These are phyloP conservation scores for western clawed frog (Xenopus tropicalis) DNA, from an alignment of 2,113 vertebrate genomes.

Conservation along the genomic window DNA sequence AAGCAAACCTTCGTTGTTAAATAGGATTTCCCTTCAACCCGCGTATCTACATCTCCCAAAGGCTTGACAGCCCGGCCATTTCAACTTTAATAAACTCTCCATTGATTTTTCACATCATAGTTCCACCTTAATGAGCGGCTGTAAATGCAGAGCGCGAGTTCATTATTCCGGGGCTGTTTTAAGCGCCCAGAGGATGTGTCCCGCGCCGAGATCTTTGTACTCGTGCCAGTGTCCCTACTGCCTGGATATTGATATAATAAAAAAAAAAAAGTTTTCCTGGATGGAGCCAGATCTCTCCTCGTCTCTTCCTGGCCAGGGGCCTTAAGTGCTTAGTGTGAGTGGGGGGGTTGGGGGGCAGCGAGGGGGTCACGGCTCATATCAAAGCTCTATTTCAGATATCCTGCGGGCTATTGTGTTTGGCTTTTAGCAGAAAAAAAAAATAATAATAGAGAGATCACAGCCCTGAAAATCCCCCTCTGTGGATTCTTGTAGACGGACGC, in stretches of 20 bases:
- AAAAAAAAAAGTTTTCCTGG: background rate
- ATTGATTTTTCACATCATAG: no score
- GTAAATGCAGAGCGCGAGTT: no score
- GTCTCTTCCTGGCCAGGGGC: conserved; percentile 1
- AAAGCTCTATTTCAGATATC: background rate
- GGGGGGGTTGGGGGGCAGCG: no score
- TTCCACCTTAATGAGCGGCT: no score
- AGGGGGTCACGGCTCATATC: background rate
- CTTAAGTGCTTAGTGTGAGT: background rate
- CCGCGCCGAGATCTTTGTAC: background rate
- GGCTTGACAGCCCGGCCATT: no score
- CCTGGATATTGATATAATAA: background rate
- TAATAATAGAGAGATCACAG: no score
- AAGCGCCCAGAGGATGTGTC: background rate
- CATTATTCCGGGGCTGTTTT: no score
- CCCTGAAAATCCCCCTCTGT: background rate
- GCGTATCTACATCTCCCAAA: no score
- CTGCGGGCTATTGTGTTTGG: background rate
- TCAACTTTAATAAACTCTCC: no score
- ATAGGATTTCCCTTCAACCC: no score
- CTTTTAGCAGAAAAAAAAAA: background rate
- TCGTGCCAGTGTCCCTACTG: background rate
- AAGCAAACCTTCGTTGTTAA: no score
- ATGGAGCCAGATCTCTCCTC: background rate
- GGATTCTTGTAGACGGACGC: background rate